phyloP scores from a whole-genome alignment of 2,888 invertebrate species.

The Temnothorax ravouxi region DNA sequence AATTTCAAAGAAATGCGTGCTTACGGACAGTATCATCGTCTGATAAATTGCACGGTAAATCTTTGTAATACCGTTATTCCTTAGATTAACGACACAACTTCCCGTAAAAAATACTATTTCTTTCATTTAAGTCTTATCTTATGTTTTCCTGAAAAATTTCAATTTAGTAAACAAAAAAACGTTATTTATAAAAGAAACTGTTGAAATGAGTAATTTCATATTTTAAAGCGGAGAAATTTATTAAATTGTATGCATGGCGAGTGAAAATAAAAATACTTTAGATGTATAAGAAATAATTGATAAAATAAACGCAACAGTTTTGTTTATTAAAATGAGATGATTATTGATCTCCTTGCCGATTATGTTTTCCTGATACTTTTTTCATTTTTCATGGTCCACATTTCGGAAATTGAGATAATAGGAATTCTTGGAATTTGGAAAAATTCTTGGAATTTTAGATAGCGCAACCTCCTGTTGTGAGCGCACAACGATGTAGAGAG shows the following conservation, averaged over 20 bases:
- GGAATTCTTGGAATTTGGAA: too few species aligned
- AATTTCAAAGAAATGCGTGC: constrained; percentile 41
- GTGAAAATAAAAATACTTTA: constrained; percentile 30
- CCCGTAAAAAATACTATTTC: neutral
- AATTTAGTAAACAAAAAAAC: constrained; percentile 1
- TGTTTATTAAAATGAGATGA: constrained; percentile 36
- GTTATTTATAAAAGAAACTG: constrained; percentile 32
- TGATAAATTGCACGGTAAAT: constrained; percentile 11
- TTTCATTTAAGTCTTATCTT: constrained; percentile 20
- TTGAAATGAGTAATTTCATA: constrained; percentile 18
- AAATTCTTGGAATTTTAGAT: too few species aligned
- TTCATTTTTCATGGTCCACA: too few species aligned
- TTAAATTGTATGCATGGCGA: constrained; percentile 23
- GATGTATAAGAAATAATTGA: constrained; percentile 44
- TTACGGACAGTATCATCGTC: neutral
- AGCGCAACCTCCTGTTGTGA: too few species aligned
- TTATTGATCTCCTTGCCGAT: neutral
- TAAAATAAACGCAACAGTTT: constrained; percentile 54
- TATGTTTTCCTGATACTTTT: too few species aligned
- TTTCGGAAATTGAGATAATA: too few species aligned
- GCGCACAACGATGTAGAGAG: too few species aligned
- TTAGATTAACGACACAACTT: constrained; percentile 22
- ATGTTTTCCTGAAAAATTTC: neutral
- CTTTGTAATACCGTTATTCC: constrained; percentile 25
- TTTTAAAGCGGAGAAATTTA: constrained; percentile 11